Evolutionary conservation across 2,888 invertebrate species (phyloP), one percentile per base, ranked within the genome.

Genomic region (Venusia cambrica): DNA sequence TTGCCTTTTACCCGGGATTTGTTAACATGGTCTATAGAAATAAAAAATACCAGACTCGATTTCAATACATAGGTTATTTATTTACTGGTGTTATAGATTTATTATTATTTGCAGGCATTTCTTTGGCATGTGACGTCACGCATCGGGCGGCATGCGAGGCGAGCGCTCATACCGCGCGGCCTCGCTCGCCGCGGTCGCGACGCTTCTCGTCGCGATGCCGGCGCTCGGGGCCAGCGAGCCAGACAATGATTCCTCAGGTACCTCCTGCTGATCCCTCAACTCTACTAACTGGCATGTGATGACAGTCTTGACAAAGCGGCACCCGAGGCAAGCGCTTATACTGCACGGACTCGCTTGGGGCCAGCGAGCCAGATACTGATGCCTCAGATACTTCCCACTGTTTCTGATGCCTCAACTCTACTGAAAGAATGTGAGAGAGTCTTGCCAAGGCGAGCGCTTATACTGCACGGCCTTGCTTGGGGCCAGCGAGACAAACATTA

Each of bases 251-350:
- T 5, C 9, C 25, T 25, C 25, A 25, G 25, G 16, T 10, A 16
- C 10, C 6, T 3, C 9, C 7, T 5, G 1, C n/a, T 10, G 3
- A 16, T 21, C 11, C 13, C 18, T 18, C 2, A 13, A n/a, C n/a
- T n/a, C n/a, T 3, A 4, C 25, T n/a, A n/a, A 42, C 43, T 78
- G 79, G 67, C 55, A 81, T 81, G 79, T 83, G 84, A 84, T 73
- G 73, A 66, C 62, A 73, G 51, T 67, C 49, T n/a, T n/a, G n/a
- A 54, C 63, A 59, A 58, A 66, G 74, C 73, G 78, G 76, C 65
- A 80, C 80, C 79, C 74, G 71, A 69, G 74, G 70, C 73, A 68
- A 69, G 74, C 74, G 73, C 69, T 68, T 61, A n/a, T n/a, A n/a
- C 54, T 48, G 48, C 73, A 77, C 72, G 72, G 69, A 63, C 60